phyloP scores from a whole-genome alignment of 2,797 vertebrate species.

The Platalea minor region DNA sequence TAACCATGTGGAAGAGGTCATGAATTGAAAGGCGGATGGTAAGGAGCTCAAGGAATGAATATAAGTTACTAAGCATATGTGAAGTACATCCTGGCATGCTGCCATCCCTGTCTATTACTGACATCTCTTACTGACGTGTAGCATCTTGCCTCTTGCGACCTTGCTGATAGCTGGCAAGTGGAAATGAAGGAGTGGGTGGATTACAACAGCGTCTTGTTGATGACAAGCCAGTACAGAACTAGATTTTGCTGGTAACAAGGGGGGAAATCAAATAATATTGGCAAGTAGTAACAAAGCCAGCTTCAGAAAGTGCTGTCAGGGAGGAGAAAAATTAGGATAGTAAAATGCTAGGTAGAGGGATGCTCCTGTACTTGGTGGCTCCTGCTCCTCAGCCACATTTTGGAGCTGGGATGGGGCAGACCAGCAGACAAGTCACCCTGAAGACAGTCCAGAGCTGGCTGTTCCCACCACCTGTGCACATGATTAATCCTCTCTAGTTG shows the following conservation, averaged over 20 bases:
- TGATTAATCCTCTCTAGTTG: not conserved
- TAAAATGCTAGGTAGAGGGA: not conserved
- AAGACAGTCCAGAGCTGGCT: not conserved
- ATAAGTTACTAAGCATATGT: not conserved
- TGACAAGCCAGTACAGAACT: not conserved
- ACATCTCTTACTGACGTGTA: constrained; percentile 37
- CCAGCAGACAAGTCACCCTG: not conserved
- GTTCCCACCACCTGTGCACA: not conserved
- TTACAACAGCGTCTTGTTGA: not conserved
- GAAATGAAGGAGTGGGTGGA: constrained; percentile 19
- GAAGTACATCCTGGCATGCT: not conserved
- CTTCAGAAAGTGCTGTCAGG: not conserved
- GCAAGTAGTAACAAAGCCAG: not conserved
- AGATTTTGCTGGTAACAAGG: not conserved
- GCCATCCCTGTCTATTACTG: not conserved
- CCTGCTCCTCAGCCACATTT: not conserved
- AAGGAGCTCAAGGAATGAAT: not conserved
- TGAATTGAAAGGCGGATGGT: not conserved
- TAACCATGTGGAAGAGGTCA: not conserved
- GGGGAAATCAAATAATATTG: not conserved
- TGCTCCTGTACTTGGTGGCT: not conserved
- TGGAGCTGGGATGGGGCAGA: not conserved
- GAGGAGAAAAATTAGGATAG: not conserved
- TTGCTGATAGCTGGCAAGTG: constrained; percentile 29
- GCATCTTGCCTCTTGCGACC: constrained; percentile 44